Evolutionary conservation across 1,140 invertebrate genomes (phyloP).

Genomic region (Cydia strobilella): DNA sequence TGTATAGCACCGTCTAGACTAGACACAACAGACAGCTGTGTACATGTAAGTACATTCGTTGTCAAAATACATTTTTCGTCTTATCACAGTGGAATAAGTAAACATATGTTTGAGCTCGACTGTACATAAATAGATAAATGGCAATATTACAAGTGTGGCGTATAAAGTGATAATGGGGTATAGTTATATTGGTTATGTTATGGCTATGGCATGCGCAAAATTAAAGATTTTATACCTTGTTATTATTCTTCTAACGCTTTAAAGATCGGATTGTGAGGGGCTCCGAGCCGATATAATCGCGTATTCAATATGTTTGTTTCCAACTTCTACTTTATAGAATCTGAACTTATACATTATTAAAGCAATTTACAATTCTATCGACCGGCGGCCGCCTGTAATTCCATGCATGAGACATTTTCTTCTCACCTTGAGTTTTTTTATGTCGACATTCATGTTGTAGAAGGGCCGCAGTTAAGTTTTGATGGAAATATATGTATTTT

Average conservation of each 20-base stretch:
- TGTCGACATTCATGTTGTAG: constrained; percentile 50
- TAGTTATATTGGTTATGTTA: too few species aligned
- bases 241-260: constrained; percentile 45
- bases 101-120: neutral
- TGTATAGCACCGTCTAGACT: constrained; percentile 25
- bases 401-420: constrained; percentile 64
- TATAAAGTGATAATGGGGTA: constrained; percentile 45
- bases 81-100: neutral
- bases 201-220: constrained; percentile 49
- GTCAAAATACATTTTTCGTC: neutral
- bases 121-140: constrained; percentile 15
- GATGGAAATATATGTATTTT: constrained; percentile 16
- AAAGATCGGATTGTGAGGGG: constrained; percentile 51
- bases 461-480: constrained; percentile 48
- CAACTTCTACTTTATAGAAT: constrained; percentile 43
- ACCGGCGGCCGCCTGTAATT: constrained; percentile 57
- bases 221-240: constrained; percentile 55
- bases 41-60: constrained; percentile 19
- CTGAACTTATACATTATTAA: constrained; percentile 61
- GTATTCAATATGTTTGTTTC: constrained; percentile 45
- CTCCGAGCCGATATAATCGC: constrained; percentile 37
- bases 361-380: constrained; percentile 75
- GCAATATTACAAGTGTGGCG: constrained; percentile 32
- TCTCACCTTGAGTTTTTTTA: constrained; percentile 70
- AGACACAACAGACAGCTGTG: constrained; percentile 30